These are phyloP conservation scores for Limnephilus auricula DNA, from an alignment of 2,888 invertebrate genomes.

Conservation along the genomic window DNA sequence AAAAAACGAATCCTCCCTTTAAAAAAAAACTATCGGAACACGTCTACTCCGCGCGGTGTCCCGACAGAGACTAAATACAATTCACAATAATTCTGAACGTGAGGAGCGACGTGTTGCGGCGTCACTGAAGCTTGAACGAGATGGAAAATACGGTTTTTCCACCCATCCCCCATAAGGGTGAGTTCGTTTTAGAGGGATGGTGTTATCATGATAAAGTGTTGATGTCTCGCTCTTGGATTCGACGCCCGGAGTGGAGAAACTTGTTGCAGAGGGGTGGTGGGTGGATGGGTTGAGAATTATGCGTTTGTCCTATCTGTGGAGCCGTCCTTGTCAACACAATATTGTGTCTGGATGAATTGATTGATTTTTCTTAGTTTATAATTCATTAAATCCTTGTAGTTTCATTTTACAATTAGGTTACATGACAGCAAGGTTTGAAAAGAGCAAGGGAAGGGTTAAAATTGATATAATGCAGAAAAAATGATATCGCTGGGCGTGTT, in stretches of 20 bases:
- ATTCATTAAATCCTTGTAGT: background rate
- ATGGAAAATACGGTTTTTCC: background rate
- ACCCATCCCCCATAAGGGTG: background rate
- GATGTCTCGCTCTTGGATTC: conserved; percentile 10
- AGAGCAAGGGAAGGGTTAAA: background rate
- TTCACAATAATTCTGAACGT: background rate
- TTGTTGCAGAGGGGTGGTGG: conserved; percentile 55
- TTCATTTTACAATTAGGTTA: background rate
- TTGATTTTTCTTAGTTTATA: background rate
- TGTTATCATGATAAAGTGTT: background rate
- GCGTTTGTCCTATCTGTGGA: background rate
- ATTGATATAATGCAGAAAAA: background rate
- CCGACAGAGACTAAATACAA: conserved; percentile 54
- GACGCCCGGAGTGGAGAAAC: conserved; percentile 39
- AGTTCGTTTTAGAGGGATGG: conserved; percentile 15
- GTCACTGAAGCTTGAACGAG: conserved; percentile 8
- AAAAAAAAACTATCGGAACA: background rate
- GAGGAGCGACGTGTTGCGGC: conserved; percentile 32
- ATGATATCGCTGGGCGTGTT: background rate
- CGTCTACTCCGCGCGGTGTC: conserved; percentile 49
- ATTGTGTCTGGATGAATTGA: background rate
- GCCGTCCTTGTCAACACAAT: background rate
- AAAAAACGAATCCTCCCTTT: background rate
- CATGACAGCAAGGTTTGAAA: background rate
- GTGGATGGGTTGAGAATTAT: background rate